Evolutionary conservation across 2,113 vertebrate species (phyloP), one percentile per base, ranked within the genome.

Genomic region (Calyptomena viridis): DNA sequence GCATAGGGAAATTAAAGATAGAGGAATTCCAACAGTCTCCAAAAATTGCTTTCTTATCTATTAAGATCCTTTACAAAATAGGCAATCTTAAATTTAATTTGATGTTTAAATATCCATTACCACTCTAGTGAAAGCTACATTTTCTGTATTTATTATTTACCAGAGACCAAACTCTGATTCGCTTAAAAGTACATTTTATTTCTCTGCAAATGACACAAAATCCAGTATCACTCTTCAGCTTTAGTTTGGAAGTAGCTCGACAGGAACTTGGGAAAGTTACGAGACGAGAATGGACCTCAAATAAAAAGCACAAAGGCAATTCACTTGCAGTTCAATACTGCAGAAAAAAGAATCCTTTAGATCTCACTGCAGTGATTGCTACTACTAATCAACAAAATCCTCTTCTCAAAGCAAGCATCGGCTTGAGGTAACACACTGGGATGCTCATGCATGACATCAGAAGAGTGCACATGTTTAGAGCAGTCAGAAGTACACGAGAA

Each of bases 121-220:
- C 4, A 40, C 21, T 90, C 42, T 18, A 63, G 6, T 53, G 62
- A 62, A 47, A 77, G 47, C 24, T 91, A 71, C 37, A 59, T 74
- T 79, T 94, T 60, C 69, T 4, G 5, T 69, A 58, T 83, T 90
- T 77, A 49, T 88, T 19, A 86, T 66, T 73, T 85, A 83, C 27
- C 46, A 69, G 77, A 73, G 49, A 73, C 83, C 58, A 94, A 69
- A 63, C 60, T 81, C 31, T 17, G 28, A 67, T 74, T 77, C 12
- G 81, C 47, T 93, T 88, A 67, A 42, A 80, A 87, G 24, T 44
- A 21, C 56, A 77, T 86, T 93, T 75, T 92, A 49, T 89, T 96
- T 83, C 64, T 8, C 44, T 68, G 44, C 55, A 81, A 93, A 86
- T 13, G 17, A 74, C 14, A 2, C 55, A 8, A 87, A 90, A 37